Conservation (phyloP, 2,797 vertebrate species). For the Sebastiscus tertius region DNA sequence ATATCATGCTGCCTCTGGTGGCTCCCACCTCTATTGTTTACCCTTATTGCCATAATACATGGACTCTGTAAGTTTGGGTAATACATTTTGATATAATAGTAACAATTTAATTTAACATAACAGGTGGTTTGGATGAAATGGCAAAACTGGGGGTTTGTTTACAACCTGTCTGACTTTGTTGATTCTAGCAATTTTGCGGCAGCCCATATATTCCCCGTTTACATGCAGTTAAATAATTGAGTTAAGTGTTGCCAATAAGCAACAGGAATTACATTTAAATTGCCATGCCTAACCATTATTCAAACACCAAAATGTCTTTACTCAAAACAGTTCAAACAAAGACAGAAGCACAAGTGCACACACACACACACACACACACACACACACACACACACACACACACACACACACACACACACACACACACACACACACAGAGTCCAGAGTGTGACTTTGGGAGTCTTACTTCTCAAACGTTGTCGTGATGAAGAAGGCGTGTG, state of each 20-base stretch:
- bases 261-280: not conserved
- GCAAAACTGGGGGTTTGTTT: not conserved
- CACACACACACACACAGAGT: not conserved
- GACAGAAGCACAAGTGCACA: not conserved
- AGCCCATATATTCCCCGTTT: too few relatives aligned
- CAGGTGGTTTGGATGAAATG: not conserved
- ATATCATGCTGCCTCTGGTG: too few relatives aligned
- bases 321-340: not conserved
- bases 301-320: not conserved
- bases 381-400: not conserved
- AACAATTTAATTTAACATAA: not conserved
- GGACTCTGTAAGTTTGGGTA: too few relatives aligned
- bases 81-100: too few relatives aligned
- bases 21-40: too few relatives aligned
- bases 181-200: not conserved
- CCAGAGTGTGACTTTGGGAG: not conserved
- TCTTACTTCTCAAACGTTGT: constrained; percentile 91
- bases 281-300: not conserved
- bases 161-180: not conserved
- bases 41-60: too few relatives aligned
- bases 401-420: not conserved
- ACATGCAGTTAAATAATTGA: not conserved
- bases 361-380: constrained; percentile 1
- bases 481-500: constrained; percentile 92
- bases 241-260: not conserved